Percentiles rank a stretch among this genome's conserved stretches.
Evolutionary conservation across 2,113 vertebrate genomes (phyloP).

Genomic region (Puffinus mauretanicus): DNA sequence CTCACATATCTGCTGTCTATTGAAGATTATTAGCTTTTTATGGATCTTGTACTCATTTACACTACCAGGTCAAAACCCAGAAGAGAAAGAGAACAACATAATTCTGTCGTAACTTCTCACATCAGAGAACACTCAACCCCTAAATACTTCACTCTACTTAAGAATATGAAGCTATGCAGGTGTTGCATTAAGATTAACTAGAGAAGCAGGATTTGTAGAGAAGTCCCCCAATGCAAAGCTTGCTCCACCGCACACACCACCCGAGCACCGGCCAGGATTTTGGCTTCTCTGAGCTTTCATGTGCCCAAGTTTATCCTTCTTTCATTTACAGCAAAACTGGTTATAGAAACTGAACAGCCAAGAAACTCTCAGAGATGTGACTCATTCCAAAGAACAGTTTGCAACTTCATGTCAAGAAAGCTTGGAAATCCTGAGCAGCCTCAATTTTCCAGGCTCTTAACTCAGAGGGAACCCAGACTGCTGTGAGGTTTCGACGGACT

Average conservation of each 20-base stretch:
- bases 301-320: background rate
- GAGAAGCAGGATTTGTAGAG: background rate
- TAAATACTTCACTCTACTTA: background rate
- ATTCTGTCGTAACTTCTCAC: background rate
- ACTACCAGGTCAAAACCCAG: background rate
- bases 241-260: background rate
- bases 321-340: background rate
- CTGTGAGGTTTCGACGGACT: background rate
- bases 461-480: background rate
- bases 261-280: background rate
- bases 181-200: background rate
- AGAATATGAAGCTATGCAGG: background rate
- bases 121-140: background rate
- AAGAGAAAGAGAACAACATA: background rate
- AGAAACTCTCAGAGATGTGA: background rate
- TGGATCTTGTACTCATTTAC: background rate
- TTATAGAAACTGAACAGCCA: background rate
- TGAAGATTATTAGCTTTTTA: background rate
- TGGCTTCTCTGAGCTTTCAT: background rate
- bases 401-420: background rate
- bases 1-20: background rate
- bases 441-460: background rate
- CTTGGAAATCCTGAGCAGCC: background rate
- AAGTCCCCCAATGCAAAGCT: background rate
- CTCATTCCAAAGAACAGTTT: background rate